A percentile compares a stretch with the other conserved stretches of the same genome.
These are phyloP conservation scores for Mylabris phalerata DNA, from an alignment of 1,140 invertebrate genomes.

Conservation along the genomic window DNA sequence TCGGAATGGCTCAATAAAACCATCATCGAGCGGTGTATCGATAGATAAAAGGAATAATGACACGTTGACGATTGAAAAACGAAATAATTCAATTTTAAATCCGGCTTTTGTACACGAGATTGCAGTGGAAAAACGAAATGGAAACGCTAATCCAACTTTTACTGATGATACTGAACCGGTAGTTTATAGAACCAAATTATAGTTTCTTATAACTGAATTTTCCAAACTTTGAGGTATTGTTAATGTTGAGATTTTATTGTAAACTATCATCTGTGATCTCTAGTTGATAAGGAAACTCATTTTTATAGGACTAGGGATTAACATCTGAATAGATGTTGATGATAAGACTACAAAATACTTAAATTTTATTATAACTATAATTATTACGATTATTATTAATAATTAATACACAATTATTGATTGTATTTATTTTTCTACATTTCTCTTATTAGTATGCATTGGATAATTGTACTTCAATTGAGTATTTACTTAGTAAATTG, in stretches of 20 bases:
- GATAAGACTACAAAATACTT: no score
- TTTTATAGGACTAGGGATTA: not conserved
- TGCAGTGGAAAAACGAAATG: not conserved
- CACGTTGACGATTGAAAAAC: not conserved
- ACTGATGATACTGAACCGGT: constrained; percentile 9
- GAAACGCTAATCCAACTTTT: constrained; percentile 10
- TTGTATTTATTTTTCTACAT: no score
- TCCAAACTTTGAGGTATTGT: constrained; percentile 1
- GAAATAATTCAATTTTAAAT: not conserved
- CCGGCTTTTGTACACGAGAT: no score
- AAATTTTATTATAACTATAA: no score
- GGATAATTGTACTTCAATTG: no score
- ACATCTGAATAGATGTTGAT: no score
- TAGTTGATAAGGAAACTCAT: constrained; percentile 12
- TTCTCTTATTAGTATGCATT: no score
- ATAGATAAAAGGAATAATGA: no score
- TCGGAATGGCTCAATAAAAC: constrained; percentile 27
- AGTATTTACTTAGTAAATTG: no score
- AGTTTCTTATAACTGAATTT: constrained; percentile 9
- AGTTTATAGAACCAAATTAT: constrained; percentile 21
- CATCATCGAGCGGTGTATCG: not conserved
- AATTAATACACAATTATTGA: no score
- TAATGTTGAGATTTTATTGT: constrained; percentile 5
- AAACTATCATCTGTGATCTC: constrained; percentile 24
- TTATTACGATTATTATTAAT: no score